A percentile compares a stretch with the other conserved stretches of the same genome.
Conservation (phyloP, 2,113 vertebrate species). For the Oplegnathus fasciatus region DNA sequence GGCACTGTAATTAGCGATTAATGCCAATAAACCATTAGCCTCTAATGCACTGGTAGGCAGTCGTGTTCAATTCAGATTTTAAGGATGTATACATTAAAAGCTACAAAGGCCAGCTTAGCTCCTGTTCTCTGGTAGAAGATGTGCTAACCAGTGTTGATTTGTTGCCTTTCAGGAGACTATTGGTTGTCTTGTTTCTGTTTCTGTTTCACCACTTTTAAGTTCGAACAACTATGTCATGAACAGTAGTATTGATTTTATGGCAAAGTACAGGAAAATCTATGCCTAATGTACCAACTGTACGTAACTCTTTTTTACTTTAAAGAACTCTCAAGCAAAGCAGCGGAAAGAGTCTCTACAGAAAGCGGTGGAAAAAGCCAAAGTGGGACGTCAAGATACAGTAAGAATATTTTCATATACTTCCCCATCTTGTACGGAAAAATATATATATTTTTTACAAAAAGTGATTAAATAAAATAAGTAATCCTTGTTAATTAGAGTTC, state of each 20-base stretch:
- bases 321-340: slow-evolving; percentile 89
- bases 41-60: not conserved
- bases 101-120: not conserved
- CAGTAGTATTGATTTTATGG: not conserved
- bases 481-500: not conserved
- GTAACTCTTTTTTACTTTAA: slow-evolving; percentile 50
- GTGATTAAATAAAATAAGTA: not conserved
- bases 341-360: slow-evolving; percentile 86
- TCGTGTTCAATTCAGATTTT: slow-evolving; percentile 2
- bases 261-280: not conserved
- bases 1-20: not conserved
- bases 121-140: not conserved
- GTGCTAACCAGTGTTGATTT: not conserved
- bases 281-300: too few species aligned
- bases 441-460: too few species aligned
- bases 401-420: slow-evolving; percentile 52
- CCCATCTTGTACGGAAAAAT: not conserved
- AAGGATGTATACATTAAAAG: not conserved
- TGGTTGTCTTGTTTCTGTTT: not conserved
- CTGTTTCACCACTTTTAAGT: not conserved
- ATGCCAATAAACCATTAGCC: not conserved
- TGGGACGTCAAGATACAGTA: slow-evolving; percentile 93
- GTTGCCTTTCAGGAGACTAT: not conserved
- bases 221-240: not conserved
- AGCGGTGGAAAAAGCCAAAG: slow-evolving; percentile 88